Evolutionary conservation across 1,140 invertebrate species (phyloP).

Genomic region (Macrostomum lignano): DNA sequence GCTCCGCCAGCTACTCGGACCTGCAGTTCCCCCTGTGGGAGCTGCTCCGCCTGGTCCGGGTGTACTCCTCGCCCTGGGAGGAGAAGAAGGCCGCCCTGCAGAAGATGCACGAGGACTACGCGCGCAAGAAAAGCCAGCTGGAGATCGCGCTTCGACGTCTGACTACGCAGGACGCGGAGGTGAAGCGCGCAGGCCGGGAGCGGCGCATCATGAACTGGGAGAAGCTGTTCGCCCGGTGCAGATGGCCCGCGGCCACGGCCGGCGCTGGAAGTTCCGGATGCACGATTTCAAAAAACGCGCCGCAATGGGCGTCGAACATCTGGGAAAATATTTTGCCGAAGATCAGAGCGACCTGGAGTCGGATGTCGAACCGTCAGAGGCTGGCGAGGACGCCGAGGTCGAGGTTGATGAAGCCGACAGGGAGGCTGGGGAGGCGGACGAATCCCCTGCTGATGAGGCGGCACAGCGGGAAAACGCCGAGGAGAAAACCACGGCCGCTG

Average conservation of each 20-base stretch:
- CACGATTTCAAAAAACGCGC: conserved; percentile 23
- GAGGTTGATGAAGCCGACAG: too few relatives aligned
- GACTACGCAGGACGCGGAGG: conserved; percentile 20
- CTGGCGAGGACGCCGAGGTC: too few relatives aligned
- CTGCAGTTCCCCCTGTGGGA: conserved; percentile 21
- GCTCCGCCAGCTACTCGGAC: conserved; percentile 8
- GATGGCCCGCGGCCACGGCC: conserved; percentile 19
- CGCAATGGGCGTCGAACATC: too few relatives aligned
- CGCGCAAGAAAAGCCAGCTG: conserved; percentile 22
- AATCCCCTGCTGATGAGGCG: too few relatives aligned
- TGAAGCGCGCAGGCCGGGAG: conserved; percentile 19
- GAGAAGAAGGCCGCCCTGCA: conserved; percentile 23
- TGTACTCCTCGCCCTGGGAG: conserved; percentile 25
- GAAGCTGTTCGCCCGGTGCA: conserved; percentile 22
- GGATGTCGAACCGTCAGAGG: too few relatives aligned
- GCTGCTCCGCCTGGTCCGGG: conserved; percentile 18
- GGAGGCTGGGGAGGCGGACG: too few relatives aligned
- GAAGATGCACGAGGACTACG: conserved; percentile 24
- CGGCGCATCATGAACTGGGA: conserved; percentile 26
- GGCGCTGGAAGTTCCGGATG: conserved; percentile 26
- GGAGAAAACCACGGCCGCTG: too few relatives aligned
- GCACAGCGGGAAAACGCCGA: too few relatives aligned
- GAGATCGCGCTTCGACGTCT: conserved; percentile 23
- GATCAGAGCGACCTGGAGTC: too few relatives aligned
- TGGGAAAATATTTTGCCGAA: too few relatives aligned